Conservation (phyloP, 2,888 invertebrate genomes). For the Pammene fasciana region DNA sequence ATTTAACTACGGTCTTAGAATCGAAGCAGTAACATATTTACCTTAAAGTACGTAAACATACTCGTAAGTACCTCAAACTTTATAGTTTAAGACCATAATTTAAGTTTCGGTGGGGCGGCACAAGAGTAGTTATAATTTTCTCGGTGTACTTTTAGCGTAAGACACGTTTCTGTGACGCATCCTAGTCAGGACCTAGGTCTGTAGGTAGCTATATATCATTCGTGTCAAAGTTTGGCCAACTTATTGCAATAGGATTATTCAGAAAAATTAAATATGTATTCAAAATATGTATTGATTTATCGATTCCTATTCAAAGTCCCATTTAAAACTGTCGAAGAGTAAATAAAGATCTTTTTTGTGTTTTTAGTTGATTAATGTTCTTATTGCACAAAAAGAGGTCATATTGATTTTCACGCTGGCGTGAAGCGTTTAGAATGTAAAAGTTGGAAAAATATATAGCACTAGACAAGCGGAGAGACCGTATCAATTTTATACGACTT, state of each 20-base stretch:
- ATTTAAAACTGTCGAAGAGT: neutral
- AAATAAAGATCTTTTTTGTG: neutral
- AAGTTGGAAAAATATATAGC: neutral
- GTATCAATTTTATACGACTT: too few species aligned
- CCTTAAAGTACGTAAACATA: neutral
- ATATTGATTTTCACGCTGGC: neutral
- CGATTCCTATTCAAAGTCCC: neutral
- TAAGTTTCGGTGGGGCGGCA: conserved; percentile 60
- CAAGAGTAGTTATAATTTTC: conserved; percentile 56
- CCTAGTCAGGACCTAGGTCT: conserved; percentile 66
- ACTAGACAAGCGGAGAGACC: too few species aligned
- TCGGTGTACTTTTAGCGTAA: conserved; percentile 68
- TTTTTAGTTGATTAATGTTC: neutral
- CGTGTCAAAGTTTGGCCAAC: conserved; percentile 57
- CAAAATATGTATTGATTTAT: neutral
- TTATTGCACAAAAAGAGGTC: neutral
- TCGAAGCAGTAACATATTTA: neutral
- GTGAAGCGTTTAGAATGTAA: neutral
- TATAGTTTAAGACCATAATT: neutral
- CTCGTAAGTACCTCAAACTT: conserved; percentile 37
- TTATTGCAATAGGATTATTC: conserved; percentile 43
- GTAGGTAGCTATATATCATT: conserved; percentile 47
- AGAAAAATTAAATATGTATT: neutral
- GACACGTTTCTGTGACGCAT: conserved; percentile 69
- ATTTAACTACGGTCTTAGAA: too few species aligned